Evolutionary conservation across 2,113 vertebrate species (phyloP).

Genomic region (Nicator chloris): DNA sequence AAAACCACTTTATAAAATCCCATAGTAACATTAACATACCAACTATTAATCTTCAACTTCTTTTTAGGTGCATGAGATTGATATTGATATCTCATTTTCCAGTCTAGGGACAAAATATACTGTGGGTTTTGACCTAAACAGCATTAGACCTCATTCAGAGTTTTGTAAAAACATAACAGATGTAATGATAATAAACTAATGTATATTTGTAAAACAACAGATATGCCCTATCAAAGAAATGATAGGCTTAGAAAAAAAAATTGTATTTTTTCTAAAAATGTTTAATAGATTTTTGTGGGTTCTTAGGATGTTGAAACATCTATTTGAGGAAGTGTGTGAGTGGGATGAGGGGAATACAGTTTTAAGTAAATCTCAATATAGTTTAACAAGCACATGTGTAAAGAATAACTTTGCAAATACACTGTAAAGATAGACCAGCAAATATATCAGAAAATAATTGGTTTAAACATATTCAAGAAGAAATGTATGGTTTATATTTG

Average conservation of each 20-base stretch:
- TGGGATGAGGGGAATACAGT: neutral
- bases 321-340: neutral
- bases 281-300: neutral
- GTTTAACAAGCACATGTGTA: neutral
- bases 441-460: neutral
- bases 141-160: neutral
- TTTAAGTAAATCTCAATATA: neutral
- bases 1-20: neutral
- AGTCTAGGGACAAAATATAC: neutral
- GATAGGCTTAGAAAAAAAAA: neutral
- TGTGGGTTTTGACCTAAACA: neutral
- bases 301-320: neutral
- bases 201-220: neutral
- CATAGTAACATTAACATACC: neutral
- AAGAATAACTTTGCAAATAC: neutral
- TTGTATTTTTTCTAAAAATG: neutral
- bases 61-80: neutral
- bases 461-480: neutral
- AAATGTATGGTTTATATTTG: neutral
- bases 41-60: neutral
- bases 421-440: neutral
- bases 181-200: neutral
- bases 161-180: neutral
- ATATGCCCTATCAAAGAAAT: accelerated
- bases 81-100: neutral